These are phyloP conservation scores for Platalea minor DNA, from an alignment of 2,797 vertebrate genomes.

Conservation along the genomic window DNA sequence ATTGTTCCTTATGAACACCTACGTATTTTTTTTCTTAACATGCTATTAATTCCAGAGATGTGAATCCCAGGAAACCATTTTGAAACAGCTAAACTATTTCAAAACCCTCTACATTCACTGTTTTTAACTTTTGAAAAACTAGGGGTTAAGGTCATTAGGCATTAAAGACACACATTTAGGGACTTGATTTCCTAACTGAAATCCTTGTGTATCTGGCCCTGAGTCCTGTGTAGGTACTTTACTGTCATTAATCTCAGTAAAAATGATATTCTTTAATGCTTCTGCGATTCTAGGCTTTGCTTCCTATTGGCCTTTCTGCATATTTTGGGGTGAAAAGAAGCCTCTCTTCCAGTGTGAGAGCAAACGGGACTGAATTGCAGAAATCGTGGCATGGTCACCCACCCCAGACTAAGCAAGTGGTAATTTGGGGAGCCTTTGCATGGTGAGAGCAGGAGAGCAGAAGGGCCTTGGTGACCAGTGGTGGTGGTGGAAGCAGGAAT, in stretches of 20 bases:
- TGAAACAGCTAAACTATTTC: not conserved
- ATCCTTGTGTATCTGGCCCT: not conserved
- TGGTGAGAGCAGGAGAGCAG: not conserved
- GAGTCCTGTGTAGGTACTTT: not conserved
- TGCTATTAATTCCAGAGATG: not conserved
- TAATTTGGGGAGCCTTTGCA: not conserved
- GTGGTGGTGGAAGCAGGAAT: not conserved
- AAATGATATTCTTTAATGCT: not conserved
- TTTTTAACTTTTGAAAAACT: not conserved
- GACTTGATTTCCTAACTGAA: not conserved
- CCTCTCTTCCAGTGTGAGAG: not conserved
- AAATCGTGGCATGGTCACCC: not conserved
- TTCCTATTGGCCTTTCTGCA: not conserved
- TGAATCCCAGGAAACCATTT: not conserved
- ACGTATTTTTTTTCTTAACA: not conserved
- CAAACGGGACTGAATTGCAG: not conserved
- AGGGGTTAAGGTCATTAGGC: not conserved
- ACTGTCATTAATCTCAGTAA: not conserved
- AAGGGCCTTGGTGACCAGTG: not conserved
- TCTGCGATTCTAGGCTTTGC: not conserved
- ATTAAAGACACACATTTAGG: not conserved
- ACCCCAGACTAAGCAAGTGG: not conserved
- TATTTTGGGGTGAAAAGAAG: not conserved
- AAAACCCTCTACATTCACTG: not conserved
- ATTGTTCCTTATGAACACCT: not conserved